Base-by-base conservation (phyloP, 2,888 invertebrate genomes). In the Mimachlamys varia region DNA sequence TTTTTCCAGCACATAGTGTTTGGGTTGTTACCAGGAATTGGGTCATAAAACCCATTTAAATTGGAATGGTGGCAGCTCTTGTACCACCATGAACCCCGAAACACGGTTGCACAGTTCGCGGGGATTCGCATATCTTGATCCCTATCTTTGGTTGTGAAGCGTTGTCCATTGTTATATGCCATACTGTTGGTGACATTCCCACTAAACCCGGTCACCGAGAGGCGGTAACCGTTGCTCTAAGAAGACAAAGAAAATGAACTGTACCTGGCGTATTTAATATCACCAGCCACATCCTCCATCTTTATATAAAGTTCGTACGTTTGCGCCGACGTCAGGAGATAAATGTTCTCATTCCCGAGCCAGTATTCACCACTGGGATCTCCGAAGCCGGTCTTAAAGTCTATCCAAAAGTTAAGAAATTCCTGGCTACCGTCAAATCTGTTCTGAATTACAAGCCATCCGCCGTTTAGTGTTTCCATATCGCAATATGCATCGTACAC, bases 401-500 rank as follows among this genome's bases (percentile, higher is more conserved):
- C 76, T 33, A 15, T 17, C 76, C 76, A 76, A 33, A 27, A 27
- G 13, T 76, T 27, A 7, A 33, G 12, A 33, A 76, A 76, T 27
- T 76, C 76, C 76, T 76, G 76, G 33, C 76, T 76, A 27, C 76
- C 76, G 27, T 76, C 33, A 76, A 76, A 76, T 33, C 76, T 76
- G 1, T 33, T 76, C 15, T 76, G 76, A 33, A 76, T 33, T 12
- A 76, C 17, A 27, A 33, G 27, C 76, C 76, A 76, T 27, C 76
- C 76, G 10, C 76, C 76, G 22, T 33, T 33, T 7, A 76, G 33
- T 15, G 76, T 76, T 33, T 76, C 76, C 76, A 76, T 76, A 15
- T 76, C 76, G 12, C 76, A 76, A 17, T 76, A 76, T 4, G 13
- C 76, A 33, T 76, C 27, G 27, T 15, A 33, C 12, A 33, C 33